These are phyloP conservation scores for Mirounga angustirostris DNA, from an alignment of 2,113 vertebrate genomes.

Conservation along the genomic window DNA sequence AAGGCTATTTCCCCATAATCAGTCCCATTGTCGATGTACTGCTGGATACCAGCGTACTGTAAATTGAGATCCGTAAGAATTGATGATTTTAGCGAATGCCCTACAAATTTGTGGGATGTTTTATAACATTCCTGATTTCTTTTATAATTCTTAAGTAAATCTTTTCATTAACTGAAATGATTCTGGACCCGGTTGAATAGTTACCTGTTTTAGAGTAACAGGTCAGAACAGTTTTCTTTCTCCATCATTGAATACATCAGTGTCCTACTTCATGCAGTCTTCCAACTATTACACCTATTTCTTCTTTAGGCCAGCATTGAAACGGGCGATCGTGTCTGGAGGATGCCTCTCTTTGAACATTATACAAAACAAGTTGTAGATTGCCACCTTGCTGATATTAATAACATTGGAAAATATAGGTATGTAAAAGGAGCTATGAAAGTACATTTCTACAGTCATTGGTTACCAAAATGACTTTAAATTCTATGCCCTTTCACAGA, in stretches of 20 bases:
- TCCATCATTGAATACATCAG: not conserved
- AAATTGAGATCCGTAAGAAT: not conserved
- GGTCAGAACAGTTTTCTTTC: not conserved
- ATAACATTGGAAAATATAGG: conserved; percentile 97
- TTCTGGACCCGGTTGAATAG: not conserved
- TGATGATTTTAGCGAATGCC: conserved; percentile 6
- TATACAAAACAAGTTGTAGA: conserved; percentile 96
- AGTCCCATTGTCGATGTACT: not conserved
- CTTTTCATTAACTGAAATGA: not conserved
- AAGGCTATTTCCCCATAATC: not conserved
- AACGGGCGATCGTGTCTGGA: conserved; percentile 98
- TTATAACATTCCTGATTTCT: not conserved
- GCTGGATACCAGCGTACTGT: not conserved
- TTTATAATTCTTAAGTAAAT: conserved; percentile 42
- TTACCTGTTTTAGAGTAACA: not conserved
- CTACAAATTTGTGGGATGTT: not conserved
- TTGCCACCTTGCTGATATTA: conserved; percentile 96
- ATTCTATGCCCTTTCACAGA: not conserved
- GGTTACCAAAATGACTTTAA: not conserved
- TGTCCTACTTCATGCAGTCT: not conserved
- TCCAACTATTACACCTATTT: rapidly evolving
- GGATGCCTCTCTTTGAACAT: conserved; percentile 98
- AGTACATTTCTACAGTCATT: not conserved
- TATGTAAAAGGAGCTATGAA: conserved; percentile 72
- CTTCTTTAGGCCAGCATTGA: conserved; percentile 92